Evolutionary conservation across 2,113 vertebrate species (phyloP), one percentile per base, ranked within the genome.

Genomic region (Leptobrachium ailaonicum): DNA sequence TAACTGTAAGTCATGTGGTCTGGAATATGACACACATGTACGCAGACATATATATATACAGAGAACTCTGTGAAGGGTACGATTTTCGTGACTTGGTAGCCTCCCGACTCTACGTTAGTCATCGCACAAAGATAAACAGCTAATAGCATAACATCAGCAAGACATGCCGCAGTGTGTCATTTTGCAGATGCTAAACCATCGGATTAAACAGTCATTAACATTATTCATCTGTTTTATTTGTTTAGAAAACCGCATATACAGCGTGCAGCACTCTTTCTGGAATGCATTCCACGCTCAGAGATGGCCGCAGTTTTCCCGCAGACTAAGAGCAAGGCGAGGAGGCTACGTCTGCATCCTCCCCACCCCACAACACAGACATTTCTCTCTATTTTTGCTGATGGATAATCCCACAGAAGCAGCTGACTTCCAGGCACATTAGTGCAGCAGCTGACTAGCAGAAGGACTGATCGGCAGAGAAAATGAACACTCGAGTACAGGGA

Each of bases 391-490:
- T 81, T 75, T 81, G 79, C 79, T 75, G 79, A 81, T 74, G 64
- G 79, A 75, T 81, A 81, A 81, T 81, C 79, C 79, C 71, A 63
- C 72, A 68, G 79, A 81, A 56, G 72, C 79, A 75, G 79, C 79
- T 81, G 79, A 81, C 79, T 81, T 75, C 42, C 71, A 81, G 66
- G 79, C 79, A 75, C 71, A 81, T 66, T 69, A 41, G 43, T 44
- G 64, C 41, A 81, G 79, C 79, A 81, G 79, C 79, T 81, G 79
- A 81, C 79, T 75, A 74, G 53, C 79, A 81, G 71, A 75, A 68
- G 71, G 71, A 62, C 71, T 68, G 79, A 81, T 75, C 10, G 10
- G 20, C 6, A 69, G 72, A 81, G 62, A 81, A 81, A 75, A 69
- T 60, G 64, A 62, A 73, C 71, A 47, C 70, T 73, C 41, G 41